phyloP scores from a whole-genome alignment of 2,888 invertebrate genomes.

The Orgyia antiqua region DNA sequence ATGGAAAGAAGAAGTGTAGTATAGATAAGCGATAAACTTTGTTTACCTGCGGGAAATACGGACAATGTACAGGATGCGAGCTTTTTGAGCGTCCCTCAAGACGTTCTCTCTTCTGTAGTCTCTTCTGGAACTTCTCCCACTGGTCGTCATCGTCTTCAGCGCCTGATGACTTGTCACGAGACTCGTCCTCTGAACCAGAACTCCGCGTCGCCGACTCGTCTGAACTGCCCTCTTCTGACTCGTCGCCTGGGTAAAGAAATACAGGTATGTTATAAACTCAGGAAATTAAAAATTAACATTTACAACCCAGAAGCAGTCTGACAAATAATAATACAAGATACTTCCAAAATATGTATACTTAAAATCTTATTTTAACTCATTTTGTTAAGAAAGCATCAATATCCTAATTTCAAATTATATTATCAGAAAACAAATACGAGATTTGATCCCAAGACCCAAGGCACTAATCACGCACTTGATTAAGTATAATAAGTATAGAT shows the following conservation, averaged over 20 bases:
- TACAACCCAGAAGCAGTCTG: neutral
- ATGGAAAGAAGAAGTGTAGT: too few species aligned
- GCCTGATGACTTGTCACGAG: slow-evolving; percentile 80
- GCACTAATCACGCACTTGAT: too few species aligned
- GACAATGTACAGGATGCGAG: slow-evolving; percentile 98
- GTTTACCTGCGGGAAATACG: slow-evolving; percentile 94
- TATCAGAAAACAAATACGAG: too few species aligned
- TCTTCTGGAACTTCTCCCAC: slow-evolving; percentile 96
- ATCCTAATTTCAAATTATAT: too few species aligned
- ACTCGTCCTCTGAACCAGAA: slow-evolving; percentile 74
- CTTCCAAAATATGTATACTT: neutral
- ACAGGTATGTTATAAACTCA: too few species aligned
- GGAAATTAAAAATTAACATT: neutral
- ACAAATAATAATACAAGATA: neutral
- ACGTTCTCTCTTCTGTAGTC: slow-evolving; percentile 91
- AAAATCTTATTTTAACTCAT: too few species aligned
- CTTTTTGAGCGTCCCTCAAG: slow-evolving; percentile 95
- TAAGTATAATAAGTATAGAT: too few species aligned
- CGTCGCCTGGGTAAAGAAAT: slow-evolving; percentile 47
- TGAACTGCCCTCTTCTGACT: slow-evolving; percentile 60
- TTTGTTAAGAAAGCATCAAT: too few species aligned
- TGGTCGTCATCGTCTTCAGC: slow-evolving; percentile 89
- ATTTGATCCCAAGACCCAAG: too few species aligned
- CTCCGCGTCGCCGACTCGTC: slow-evolving; percentile 69
- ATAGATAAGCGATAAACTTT: too few species aligned